Conservation (phyloP, 2,113 vertebrate species). For the Myotis yumanensis region DNA sequence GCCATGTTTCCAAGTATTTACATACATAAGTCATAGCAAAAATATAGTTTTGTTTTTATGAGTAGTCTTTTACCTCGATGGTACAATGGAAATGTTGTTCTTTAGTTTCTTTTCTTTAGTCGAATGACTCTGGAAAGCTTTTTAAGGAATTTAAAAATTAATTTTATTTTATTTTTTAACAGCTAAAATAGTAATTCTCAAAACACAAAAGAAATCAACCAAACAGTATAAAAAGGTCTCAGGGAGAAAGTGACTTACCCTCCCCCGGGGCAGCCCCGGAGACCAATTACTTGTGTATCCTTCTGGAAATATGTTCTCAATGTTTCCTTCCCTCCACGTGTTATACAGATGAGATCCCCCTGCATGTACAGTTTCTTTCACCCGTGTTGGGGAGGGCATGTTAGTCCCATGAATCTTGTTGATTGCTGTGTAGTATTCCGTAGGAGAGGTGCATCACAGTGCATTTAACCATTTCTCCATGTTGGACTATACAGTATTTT, state of each 20-base stretch:
- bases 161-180: not conserved
- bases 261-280: not conserved
- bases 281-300: not conserved
- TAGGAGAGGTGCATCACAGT: not conserved
- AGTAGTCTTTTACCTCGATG: not conserved
- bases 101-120: not conserved
- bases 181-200: not conserved
- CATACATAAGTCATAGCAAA: not conserved
- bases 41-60: not conserved
- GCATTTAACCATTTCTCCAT: not conserved
- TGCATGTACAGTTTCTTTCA: accelerated
- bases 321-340: not conserved
- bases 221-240: not conserved
- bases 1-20: not conserved
- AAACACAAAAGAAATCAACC: not conserved
- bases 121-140: not conserved
- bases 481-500: not conserved
- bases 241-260: not conserved
- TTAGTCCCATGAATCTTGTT: not conserved
- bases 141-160: conserved; percentile 6
- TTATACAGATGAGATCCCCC: not conserved
- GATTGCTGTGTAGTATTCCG: not conserved
- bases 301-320: not conserved
- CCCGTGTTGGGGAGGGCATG: not conserved
- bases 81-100: not conserved